A percentile compares a stretch with the other conserved stretches of the same genome.
These are phyloP conservation scores for Blastobasis lacticolella DNA, from an alignment of 2,888 invertebrate genomes.

Conservation along the genomic window DNA sequence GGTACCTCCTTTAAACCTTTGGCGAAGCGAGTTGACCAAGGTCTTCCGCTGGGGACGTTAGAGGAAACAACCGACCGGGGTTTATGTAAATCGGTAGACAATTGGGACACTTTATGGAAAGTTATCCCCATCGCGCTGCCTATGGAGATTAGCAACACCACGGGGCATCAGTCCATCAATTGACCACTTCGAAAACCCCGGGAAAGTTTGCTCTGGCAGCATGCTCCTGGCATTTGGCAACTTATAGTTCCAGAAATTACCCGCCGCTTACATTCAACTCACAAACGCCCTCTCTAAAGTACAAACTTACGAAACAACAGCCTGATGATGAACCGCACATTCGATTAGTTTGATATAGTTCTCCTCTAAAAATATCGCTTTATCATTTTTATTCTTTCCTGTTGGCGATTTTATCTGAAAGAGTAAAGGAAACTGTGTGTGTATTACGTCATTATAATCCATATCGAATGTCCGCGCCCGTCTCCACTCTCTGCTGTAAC, in stretches of 20 bases:
- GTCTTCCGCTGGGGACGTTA: too few species aligned
- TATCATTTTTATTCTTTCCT: background rate
- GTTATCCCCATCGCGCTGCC: too few species aligned
- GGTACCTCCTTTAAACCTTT: too few species aligned
- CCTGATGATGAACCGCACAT: conserved; percentile 54
- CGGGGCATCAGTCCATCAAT: background rate
- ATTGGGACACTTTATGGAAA: too few species aligned
- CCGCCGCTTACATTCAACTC: background rate
- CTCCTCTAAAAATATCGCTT: conserved; percentile 6
- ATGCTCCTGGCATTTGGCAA: background rate
- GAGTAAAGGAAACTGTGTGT: too few species aligned
- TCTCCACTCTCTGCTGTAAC: too few species aligned
- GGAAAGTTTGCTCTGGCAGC: background rate
- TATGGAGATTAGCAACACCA: too few species aligned
- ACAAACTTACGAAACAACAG: conserved; percentile 41
- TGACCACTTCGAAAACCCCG: background rate
- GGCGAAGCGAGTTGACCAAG: too few species aligned
- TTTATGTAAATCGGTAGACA: too few species aligned
- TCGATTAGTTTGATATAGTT: conserved; percentile 42
- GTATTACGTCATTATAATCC: too few species aligned
- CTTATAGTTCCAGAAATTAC: background rate
- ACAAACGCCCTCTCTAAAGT: background rate
- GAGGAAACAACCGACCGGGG: too few species aligned
- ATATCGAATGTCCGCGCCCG: background rate
- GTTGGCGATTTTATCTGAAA: conserved; percentile 13